These are phyloP conservation scores for Trachelus troglodyta DNA, from an alignment of 2,888 invertebrate genomes.

Conservation along the genomic window DNA sequence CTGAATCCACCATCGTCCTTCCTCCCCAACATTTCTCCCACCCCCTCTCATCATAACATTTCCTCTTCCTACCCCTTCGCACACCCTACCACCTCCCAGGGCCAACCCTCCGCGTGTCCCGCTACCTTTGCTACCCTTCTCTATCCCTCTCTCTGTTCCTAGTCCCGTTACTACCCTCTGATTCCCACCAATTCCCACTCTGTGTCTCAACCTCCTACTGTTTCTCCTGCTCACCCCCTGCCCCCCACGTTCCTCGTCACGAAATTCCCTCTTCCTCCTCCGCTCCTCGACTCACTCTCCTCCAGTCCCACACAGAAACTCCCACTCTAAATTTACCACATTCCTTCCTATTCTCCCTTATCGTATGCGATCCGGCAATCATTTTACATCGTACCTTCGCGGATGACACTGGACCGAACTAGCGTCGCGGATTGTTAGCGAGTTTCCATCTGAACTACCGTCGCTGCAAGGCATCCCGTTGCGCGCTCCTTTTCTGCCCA, in stretches of 20 bases:
- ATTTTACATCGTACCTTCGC: background rate
- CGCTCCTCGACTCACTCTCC: background rate
- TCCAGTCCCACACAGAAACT: background rate
- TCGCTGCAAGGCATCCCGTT: background rate
- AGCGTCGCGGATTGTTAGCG: background rate
- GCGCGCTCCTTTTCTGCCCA: background rate
- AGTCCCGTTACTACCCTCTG: constrained; percentile 1
- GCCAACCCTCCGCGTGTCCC: constrained; percentile 13
- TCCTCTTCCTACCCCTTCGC: background rate
- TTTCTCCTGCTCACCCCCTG: constrained; percentile 3
- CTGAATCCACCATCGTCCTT: constrained; percentile 30
- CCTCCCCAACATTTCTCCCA: constrained; percentile 11
- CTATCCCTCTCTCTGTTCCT: constrained; percentile 8
- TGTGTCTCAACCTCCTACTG: constrained; percentile 15
- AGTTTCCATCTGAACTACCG: background rate
- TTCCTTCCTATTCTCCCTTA: background rate
- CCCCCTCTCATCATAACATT: background rate
- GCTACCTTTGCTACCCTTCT: constrained; percentile 7
- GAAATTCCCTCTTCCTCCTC: constrained; percentile 18
- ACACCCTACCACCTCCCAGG: background rate
- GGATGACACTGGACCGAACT: background rate
- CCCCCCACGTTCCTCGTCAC: constrained; percentile 15
- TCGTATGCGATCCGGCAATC: background rate
- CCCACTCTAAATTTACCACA: background rate
- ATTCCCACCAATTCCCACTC: constrained; percentile 6